Evolutionary conservation across 2,888 invertebrate genomes (phyloP).

Genomic region (Apeira syringaria): DNA sequence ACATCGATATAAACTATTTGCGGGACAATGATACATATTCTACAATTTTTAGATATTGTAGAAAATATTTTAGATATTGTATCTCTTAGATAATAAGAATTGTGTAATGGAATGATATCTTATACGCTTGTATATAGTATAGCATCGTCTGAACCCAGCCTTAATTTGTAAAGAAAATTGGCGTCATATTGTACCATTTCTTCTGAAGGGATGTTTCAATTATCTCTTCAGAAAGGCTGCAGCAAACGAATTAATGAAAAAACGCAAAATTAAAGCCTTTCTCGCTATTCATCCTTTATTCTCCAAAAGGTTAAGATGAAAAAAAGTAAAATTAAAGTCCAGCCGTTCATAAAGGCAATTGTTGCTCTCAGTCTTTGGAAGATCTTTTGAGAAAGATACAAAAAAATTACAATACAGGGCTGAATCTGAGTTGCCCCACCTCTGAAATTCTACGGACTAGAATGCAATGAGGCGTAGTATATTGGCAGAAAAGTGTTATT

Average conservation of each 20-base stretch:
- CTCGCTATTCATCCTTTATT: conserved; percentile 44
- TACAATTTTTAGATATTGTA: no score
- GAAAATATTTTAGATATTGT: no score
- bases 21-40: no score
- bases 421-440: no score
- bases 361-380: conserved; percentile 39
- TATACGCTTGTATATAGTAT: neutral
- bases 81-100: no score
- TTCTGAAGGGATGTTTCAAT: conserved; percentile 39
- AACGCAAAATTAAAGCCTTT: conserved; percentile 43
- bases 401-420: conserved; percentile 41
- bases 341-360: conserved; percentile 50
- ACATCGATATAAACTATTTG: no score
- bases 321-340: conserved; percentile 56
- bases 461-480: no score
- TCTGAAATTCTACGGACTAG: no score
- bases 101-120: no score
- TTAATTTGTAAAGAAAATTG: conserved; percentile 7
- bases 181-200: conserved; percentile 16
- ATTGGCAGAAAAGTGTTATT: no score
- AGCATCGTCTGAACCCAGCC: neutral
- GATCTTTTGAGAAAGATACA: conserved; percentile 38
- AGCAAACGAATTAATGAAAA: conserved; percentile 43
- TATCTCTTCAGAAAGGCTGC: conserved; percentile 38
- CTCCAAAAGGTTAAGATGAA: conserved; percentile 48